phyloP scores from a whole-genome alignment of 2,797 vertebrate genomes.

The Myotis pilosus region DNA sequence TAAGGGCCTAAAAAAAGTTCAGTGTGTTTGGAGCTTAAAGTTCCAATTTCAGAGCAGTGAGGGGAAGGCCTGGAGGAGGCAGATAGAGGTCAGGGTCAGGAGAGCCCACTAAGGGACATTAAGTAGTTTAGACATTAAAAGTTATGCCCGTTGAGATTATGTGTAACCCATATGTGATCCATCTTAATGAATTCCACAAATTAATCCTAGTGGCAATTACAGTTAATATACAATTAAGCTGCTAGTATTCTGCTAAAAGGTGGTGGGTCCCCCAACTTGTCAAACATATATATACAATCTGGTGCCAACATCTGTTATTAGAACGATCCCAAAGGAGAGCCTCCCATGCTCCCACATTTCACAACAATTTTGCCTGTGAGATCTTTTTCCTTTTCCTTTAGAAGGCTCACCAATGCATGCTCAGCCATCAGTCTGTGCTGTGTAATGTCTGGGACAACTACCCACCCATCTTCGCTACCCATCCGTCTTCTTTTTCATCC shows the following conservation, averaged over 20 bases:
- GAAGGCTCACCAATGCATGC: background rate
- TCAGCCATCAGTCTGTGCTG: background rate
- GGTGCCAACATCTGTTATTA: background rate
- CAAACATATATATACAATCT: background rate
- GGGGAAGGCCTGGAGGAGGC: background rate
- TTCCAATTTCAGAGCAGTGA: background rate
- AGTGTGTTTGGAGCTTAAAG: background rate
- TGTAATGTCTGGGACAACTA: background rate
- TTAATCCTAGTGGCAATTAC: background rate
- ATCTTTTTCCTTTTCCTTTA: background rate
- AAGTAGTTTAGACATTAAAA: background rate
- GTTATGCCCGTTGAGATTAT: background rate
- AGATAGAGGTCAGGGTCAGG: background rate
- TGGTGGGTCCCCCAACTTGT: background rate
- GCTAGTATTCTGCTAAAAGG: background rate
- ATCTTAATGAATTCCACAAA: background rate
- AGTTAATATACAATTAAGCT: background rate
- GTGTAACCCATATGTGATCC: background rate
- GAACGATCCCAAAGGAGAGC: background rate
- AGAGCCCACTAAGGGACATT: background rate
- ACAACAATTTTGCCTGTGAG: background rate
- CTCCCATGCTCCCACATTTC: background rate
- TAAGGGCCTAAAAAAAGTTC: background rate
- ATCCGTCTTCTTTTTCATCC: rapidly evolving
- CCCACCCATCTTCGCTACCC: background rate